phyloP scores from a whole-genome alignment of 2,797 vertebrate genomes.

The Naso thynnoides region DNA sequence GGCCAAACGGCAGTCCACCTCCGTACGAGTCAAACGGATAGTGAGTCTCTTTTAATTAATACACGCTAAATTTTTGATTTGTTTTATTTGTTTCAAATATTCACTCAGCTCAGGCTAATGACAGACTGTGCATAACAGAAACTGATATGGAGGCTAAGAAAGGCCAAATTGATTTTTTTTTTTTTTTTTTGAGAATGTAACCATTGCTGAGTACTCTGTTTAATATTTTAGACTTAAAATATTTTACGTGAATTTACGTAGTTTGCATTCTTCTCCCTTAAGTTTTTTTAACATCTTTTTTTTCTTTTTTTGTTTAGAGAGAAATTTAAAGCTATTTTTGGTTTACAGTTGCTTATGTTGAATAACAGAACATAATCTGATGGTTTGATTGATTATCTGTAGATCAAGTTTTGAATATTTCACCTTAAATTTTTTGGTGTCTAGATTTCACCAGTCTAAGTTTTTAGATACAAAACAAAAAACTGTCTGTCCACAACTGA shows the following conservation, averaged over 20 bases:
- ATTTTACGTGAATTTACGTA: not conserved
- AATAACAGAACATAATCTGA: no score
- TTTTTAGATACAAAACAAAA: no score
- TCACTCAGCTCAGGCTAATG: not conserved
- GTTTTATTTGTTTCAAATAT: not conserved
- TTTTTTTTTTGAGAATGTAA: not conserved
- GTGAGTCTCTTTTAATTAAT: slow-evolving; percentile 81
- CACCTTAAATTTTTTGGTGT: no score
- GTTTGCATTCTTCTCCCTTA: not conserved
- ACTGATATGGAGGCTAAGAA: not conserved
- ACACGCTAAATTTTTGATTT: not conserved
- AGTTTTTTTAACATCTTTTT: not conserved
- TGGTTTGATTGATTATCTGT: no score
- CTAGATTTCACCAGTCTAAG: no score
- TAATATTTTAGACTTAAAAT: not conserved
- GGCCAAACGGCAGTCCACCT: slow-evolving; percentile 90
- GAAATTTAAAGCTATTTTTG: not conserved
- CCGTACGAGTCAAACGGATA: slow-evolving; percentile 89
- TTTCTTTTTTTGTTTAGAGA: not conserved
- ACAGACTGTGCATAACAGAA: no score
- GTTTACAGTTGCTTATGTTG: not conserved
- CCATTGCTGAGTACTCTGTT: not conserved
- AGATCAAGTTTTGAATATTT: no score
- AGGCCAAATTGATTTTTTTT: not conserved
- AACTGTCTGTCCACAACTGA: no score